Conservation (phyloP, 2,888 invertebrate species). For the Drosophila macrospina region DNA sequence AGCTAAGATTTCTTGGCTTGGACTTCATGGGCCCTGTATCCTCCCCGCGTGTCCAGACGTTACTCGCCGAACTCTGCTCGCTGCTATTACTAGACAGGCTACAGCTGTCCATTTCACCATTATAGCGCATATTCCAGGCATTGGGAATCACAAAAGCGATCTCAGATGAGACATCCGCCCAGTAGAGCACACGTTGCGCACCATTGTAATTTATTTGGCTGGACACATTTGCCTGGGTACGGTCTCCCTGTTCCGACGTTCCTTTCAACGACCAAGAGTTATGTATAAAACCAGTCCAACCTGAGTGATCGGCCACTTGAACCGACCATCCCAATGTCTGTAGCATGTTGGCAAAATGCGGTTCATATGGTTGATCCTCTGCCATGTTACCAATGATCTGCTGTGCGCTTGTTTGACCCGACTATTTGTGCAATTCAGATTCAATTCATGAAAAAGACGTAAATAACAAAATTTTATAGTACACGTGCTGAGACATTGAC, state of each 20-base stretch:
- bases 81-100: slow-evolving; percentile 77
- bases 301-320: slow-evolving; percentile 93
- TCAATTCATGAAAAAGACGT: not conserved
- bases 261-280: slow-evolving; percentile 92
- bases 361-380: slow-evolving; percentile 84
- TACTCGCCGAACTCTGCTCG: slow-evolving; percentile 69
- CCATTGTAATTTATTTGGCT: slow-evolving; percentile 92
- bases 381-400: slow-evolving; percentile 89
- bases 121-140: slow-evolving; percentile 85
- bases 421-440: slow-evolving; percentile 64
- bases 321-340: slow-evolving; percentile 95
- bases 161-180: slow-evolving; percentile 97
- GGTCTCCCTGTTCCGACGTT: slow-evolving; percentile 84
- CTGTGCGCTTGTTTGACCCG: slow-evolving; percentile 91
- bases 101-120: slow-evolving; percentile 78
- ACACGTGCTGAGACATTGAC: no score
- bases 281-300: slow-evolving; percentile 96
- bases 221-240: slow-evolving; percentile 16
- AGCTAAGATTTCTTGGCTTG: slow-evolving; percentile 89
- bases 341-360: slow-evolving; percentile 88
- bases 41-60: slow-evolving; percentile 77
- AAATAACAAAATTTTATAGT: not conserved
- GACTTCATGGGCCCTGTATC: slow-evolving; percentile 56
- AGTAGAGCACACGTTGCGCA: slow-evolving; percentile 93
- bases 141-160: slow-evolving; percentile 97